Conservation (phyloP, 2,888 invertebrate genomes). For the Aphodius sticticus region DNA sequence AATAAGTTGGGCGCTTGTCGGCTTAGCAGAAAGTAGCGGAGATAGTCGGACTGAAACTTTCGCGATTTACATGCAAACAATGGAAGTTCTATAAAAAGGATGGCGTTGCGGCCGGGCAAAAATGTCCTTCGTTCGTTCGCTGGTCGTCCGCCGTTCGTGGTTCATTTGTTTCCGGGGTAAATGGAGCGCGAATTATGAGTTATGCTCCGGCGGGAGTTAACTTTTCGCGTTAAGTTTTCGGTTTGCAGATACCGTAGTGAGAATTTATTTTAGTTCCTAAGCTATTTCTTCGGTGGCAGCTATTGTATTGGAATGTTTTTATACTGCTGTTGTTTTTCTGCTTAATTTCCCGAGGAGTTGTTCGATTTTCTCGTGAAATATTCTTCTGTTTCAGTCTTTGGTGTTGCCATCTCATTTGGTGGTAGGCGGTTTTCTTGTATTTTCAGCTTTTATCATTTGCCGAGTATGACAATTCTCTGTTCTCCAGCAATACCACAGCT, state of each 20-base stretch:
- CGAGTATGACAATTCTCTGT: too few relatives aligned
- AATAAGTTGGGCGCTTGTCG: too few relatives aligned
- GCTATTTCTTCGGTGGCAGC: background rate
- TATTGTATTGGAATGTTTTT: background rate
- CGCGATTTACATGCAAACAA: background rate
- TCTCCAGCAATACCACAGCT: too few relatives aligned
- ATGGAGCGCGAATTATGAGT: background rate
- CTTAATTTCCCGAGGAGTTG: background rate
- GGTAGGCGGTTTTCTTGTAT: too few relatives aligned
- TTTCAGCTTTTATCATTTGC: too few relatives aligned
- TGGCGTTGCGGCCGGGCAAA: background rate
- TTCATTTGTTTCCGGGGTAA: conserved; percentile 4
- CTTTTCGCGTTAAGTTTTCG: background rate
- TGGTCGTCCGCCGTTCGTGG: background rate
- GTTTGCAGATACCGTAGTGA: background rate
- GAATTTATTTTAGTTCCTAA: background rate
- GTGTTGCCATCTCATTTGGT: too few relatives aligned
- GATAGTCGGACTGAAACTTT: background rate
- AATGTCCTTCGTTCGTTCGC: background rate
- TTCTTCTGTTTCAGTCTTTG: too few relatives aligned
- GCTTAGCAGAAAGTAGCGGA: background rate
- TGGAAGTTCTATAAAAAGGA: background rate
- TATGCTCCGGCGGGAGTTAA: background rate
- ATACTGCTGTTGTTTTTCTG: background rate
- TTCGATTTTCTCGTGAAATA: too few relatives aligned